Evolutionary conservation across 2,113 vertebrate genomes (phyloP), one percentile per base, ranked within the genome.

Genomic region (Nothocercus nigrocapillus): DNA sequence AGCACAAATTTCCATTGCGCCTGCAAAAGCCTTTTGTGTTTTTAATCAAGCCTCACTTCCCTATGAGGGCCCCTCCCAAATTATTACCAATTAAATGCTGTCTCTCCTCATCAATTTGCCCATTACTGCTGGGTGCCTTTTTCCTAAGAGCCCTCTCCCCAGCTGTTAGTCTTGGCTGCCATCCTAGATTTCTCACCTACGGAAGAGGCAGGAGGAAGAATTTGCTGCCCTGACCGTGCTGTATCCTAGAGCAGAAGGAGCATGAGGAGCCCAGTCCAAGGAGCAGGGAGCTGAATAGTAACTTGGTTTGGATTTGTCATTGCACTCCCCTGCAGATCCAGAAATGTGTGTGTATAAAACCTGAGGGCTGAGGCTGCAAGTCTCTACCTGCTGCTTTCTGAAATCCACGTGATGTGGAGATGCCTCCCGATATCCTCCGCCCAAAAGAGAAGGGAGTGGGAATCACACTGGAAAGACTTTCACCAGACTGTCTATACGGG

Each of bases 81-180:
- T 82, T 85, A 49, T 54, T 88, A 77, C 76, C 73, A 90, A 16
- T 93, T 94, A 94, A 91, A 86, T 68, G 62, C 88, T 93, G 82
- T 93, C 85, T 93, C 27, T 66, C 77, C 53, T 87, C 86, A 89
- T 97, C 83, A 94, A 69, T 94, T 89, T 94, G 53, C 84, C 91
- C n/a, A 62, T 95, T 95, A 89, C 56, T 91, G 44, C 70, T 0
- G 32, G 61, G 44, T 93, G 32, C 84, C 77, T 82, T 92, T 30
- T 94, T 94, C 77, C 62, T 76, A 2, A 0, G 84, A 87, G 91
- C 75, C 49, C 24, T 69, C 44, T 91, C 70, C 49, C 53, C 40
- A 72, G 78, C 27, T 10, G 13, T 30, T 8, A 1, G 11, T 32
- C n/a, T 54, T 96, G 93, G 90, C 90, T 94, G 69, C 66, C 64